Conservation (phyloP, 2,888 invertebrate genomes). For the Scrobipalpa costella region DNA sequence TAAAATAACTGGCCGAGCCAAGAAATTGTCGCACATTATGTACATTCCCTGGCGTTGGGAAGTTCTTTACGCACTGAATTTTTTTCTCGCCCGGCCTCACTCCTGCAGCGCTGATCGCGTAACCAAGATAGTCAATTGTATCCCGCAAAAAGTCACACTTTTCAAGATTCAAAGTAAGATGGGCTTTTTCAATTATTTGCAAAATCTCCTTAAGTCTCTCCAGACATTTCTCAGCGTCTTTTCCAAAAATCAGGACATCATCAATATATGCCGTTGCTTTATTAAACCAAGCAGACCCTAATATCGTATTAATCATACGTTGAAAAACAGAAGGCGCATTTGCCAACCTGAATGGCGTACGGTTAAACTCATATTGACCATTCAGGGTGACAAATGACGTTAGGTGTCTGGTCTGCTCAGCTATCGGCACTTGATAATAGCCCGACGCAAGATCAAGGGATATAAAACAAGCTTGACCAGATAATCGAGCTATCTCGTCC, state of each 20-base stretch:
- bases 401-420: no score
- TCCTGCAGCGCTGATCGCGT: constrained; percentile 40
- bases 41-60: constrained; percentile 13
- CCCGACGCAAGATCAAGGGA: constrained; percentile 32
- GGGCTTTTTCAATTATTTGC: background rate
- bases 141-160: background rate
- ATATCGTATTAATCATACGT: no score
- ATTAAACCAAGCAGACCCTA: no score
- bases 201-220: background rate
- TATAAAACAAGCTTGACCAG: constrained; percentile 33
- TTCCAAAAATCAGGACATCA: constrained; percentile 8
- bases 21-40: no score
- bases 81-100: constrained; percentile 1
- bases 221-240: background rate
- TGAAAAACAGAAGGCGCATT: no score
- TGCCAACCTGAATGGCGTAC: no score
- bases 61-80: background rate
- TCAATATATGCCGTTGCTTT: no score
- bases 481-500: constrained; percentile 32
- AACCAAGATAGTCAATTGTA: constrained; percentile 23
- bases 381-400: no score
- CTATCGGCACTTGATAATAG: constrained; percentile 35
- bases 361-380: no score
- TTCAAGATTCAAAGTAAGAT: background rate
- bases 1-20: constrained; percentile 8